Percentiles rank a stretch among this genome's conserved stretches.
Conservation (phyloP, 2,797 vertebrate species). For the Lithobates sylvaticus region DNA sequence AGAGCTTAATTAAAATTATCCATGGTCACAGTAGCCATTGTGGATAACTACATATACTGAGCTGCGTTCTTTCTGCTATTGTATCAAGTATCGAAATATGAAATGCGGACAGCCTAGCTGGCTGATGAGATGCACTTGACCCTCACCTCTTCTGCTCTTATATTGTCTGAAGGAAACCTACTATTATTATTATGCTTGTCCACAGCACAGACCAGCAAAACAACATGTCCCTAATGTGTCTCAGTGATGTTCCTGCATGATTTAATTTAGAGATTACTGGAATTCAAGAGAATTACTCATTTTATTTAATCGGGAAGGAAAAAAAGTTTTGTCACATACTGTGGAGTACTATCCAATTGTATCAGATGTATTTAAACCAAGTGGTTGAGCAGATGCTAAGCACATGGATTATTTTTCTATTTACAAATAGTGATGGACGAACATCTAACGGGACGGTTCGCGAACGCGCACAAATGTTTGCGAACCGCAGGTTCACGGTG, state of each 20-base stretch:
- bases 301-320: not conserved
- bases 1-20: not conserved
- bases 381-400: not conserved
- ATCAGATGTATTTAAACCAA: not conserved
- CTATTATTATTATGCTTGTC: slow-evolving; percentile 12
- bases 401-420: not conserved
- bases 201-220: slow-evolving; percentile 3
- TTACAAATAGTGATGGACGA: too few relatives aligned
- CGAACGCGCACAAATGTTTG: too few relatives aligned
- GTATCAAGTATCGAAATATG: slow-evolving; percentile 3
- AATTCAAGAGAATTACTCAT: slow-evolving; percentile 25
- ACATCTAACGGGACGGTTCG: too few relatives aligned
- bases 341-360: not conserved
- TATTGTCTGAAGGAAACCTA: not conserved
- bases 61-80: not conserved
- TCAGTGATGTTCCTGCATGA: slow-evolving; percentile 10
- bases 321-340: not conserved
- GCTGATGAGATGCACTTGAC: slow-evolving; percentile 4
- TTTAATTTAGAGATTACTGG: slow-evolving; percentile 43
- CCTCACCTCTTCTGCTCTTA: not conserved
- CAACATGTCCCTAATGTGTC: slow-evolving; percentile 14
- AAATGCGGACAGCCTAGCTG: not conserved
- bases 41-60: slow-evolving; percentile 3
- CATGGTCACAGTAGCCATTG: not conserved
- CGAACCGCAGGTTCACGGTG: too few relatives aligned